phyloP scores from a whole-genome alignment of 1,140 invertebrate genomes.

The Drosophila setifemur region DNA sequence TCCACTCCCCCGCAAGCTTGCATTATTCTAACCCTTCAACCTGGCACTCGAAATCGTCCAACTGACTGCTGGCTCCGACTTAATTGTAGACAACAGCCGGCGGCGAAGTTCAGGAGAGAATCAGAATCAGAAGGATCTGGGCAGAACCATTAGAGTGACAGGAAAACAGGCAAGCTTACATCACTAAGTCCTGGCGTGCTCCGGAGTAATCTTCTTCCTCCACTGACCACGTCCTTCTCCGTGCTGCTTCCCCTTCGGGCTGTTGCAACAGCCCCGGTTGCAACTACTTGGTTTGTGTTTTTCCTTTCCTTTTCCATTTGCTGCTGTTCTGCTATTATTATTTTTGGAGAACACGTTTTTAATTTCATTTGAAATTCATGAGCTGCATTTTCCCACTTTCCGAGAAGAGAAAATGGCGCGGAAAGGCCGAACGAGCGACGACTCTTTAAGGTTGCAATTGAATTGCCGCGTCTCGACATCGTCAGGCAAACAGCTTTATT shows the following conservation, averaged over 20 bases:
- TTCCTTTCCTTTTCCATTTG: neutral
- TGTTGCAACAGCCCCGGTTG: slow-evolving; percentile 37
- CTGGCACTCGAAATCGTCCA: slow-evolving; percentile 10
- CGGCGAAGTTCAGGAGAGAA: neutral
- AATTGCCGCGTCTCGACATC: slow-evolving; percentile 37
- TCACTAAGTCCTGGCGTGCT: slow-evolving; percentile 54
- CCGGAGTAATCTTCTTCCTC: slow-evolving; percentile 35
- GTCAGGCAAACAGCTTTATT: slow-evolving; percentile 41
- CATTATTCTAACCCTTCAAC: slow-evolving; percentile 4
- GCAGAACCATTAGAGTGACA: no score
- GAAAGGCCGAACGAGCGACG: neutral
- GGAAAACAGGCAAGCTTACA: slow-evolving; percentile 49
- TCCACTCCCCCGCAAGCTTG: no score
- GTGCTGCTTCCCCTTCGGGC: neutral
- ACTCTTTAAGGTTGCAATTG: slow-evolving; percentile 39
- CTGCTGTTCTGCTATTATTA: slow-evolving; percentile 36
- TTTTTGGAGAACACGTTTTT: slow-evolving; percentile 49
- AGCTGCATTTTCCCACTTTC: slow-evolving; percentile 39
- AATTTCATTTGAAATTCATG: slow-evolving; percentile 77
- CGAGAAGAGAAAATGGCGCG: neutral
- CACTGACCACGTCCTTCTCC: neutral
- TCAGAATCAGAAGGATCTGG: no score
- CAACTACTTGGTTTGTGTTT: no score
- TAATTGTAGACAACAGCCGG: slow-evolving; percentile 51
- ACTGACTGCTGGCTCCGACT: slow-evolving; percentile 57